Percentiles rank a stretch among this genome's conserved stretches.
Evolutionary conservation across 2,113 vertebrate genomes (phyloP).

Genomic region (Rhynchopsitta pachyrhyncha): DNA sequence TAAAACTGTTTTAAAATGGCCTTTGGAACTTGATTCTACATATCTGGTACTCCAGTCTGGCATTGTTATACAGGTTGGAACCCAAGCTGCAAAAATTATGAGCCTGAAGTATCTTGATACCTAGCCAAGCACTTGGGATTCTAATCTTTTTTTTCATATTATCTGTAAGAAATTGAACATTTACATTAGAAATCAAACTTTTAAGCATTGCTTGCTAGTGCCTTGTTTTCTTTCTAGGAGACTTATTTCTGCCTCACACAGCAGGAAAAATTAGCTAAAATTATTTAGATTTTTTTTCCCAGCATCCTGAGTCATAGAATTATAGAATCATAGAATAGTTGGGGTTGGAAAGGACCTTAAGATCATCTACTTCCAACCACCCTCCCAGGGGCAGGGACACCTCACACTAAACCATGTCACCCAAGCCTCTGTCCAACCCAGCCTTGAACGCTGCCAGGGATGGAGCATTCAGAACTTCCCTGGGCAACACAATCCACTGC

Average conservation of each 20-base stretch:
- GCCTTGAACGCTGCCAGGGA: too few species aligned
- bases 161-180: not conserved
- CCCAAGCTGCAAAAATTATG: not conserved
- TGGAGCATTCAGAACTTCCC: too few species aligned
- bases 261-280: not conserved
- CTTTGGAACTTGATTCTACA: not conserved
- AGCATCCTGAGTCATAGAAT: not conserved
- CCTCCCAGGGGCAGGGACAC: too few species aligned
- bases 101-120: not conserved
- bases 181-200: not conserved
- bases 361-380: too few species aligned
- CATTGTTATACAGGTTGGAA: not conserved
- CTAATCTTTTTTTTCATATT: not conserved
- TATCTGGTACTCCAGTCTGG: not conserved
- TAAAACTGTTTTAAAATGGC: not conserved
- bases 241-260: not conserved
- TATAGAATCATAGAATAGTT: too few species aligned
- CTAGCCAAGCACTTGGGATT: not conserved
- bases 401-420: too few species aligned
- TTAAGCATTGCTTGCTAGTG: not conserved
- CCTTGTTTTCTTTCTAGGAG: not conserved
- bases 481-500: too few species aligned
- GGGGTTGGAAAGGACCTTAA: too few species aligned
- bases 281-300: not conserved
- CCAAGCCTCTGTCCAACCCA: too few species aligned